Base-by-base conservation (phyloP, 2,797 vertebrate genomes). In the Orestias chungarensis region DNA sequence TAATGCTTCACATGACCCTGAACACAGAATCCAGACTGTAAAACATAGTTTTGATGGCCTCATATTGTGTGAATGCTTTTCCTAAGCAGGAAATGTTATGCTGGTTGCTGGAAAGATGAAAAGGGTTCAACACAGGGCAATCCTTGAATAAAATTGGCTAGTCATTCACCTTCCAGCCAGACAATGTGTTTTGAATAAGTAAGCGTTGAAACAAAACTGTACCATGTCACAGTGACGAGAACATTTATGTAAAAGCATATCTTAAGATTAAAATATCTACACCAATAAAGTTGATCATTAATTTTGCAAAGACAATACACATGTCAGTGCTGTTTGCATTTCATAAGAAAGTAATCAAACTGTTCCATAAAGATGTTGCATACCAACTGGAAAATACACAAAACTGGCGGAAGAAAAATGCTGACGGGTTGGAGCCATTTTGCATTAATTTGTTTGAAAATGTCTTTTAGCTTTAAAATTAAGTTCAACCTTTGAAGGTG, bases 391-490 rank as follows among this genome's bases (percentile, higher is more conserved):
- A 43, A 18, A 65, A 72, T 42, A 50, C 18, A 50, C 33, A 50
- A 52, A 68, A 52, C 47, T 17, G 66, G 23, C 33, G 25, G 12
- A 31, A 64, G 7, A 29, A 35, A 73, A 55, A 6, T 4, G 40
- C 62, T 44, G 62, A 73, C 27, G 66, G 14, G 27, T 73, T 46
- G 49, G 71, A 55, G 31, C 20, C 49, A 35, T 55, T 73, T 46
- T 55, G 46, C 55, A 72, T 70, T 20, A 61, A 67, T 75, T 52
- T 66, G 66, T 73, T 76, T 23, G 31, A 76, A 75, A 76, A 86
- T 73, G 62, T 62, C 71, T 38, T 49, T 43, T 74, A 55, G 70
- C 38, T 23, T 74, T 71, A 66, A 79, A 80, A 65, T 20, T 54
- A 80, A 64, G 54, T 69, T 35, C 68, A 83, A 70, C 62, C 18